Evolutionary conservation across 1,140 invertebrate species (phyloP), one percentile per base, ranked within the genome.

Genomic region (Drosophila bocqueti): DNA sequence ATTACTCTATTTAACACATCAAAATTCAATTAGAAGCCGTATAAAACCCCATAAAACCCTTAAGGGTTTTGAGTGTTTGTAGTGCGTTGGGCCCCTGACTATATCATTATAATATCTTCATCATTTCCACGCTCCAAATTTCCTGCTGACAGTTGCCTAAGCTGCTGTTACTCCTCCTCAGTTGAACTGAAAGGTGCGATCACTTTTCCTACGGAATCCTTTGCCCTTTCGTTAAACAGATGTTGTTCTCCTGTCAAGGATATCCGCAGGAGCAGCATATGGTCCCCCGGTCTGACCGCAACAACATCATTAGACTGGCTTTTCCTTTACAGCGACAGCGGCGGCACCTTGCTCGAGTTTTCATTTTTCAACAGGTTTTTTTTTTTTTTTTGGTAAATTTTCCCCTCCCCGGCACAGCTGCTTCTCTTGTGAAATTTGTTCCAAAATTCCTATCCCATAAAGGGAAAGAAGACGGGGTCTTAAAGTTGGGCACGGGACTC

Each of bases 191-290:
- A 57, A 42, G 50, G 21, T 31, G n/a, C 31, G 18, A 45, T 65
- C 68, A 45, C 38, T 18, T 49, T 29, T 49, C 47, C 4, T 13
- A 4, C 38, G 36, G 55, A 69, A 52, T 60, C 50, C 60, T 62
- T 59, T 38, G 34, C 21, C 47, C 42, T 31, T 54, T 55, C 49
- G 67, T 57, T 63, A 47, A 10, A 55, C 58, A 73, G 59, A 76
- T 75, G 54, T 31, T 66, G 62, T 9, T 54, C 49, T 55, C 16
- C 82, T 82, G 83, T 87, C 83, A 86, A 79, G 83, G 83, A 86
- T 82, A 86, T 79, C 75, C 79, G 69, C 63, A 72, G 76, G 79
- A 82, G 21, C 18, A 26, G 50, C 50, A 52, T 87, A 76, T 87
- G 76, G 45, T 62, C 18, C 15, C 29, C 29, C 29, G 29, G 7